These are phyloP conservation scores for Mormoops blainvillei DNA, from an alignment of 2,113 vertebrate genomes.

Conservation along the genomic window DNA sequence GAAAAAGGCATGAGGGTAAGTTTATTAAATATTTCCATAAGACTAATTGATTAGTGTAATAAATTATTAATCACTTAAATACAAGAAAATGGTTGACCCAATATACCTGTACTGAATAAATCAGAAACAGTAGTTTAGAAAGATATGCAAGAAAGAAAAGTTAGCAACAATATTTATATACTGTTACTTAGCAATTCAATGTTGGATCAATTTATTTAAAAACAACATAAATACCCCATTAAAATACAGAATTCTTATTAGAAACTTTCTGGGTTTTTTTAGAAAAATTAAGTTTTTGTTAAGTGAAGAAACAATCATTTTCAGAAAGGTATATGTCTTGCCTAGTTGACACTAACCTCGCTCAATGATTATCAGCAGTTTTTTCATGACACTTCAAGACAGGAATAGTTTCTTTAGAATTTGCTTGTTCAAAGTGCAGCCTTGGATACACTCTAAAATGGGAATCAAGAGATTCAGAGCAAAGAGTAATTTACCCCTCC, in stretches of 20 bases:
- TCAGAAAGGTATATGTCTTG: neutral
- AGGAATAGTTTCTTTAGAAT: slow-evolving; percentile 9
- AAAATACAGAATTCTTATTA: slow-evolving; percentile 17
- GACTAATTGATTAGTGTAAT: neutral
- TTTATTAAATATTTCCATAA: slow-evolving; percentile 1
- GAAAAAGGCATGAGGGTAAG: neutral
- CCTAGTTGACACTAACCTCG: neutral
- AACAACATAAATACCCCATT: slow-evolving; percentile 42
- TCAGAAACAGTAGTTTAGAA: slow-evolving; percentile 31
- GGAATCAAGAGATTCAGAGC: neutral
- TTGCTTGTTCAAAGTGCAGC: neutral
- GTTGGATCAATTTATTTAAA: neutral
- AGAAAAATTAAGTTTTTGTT: slow-evolving; percentile 40
- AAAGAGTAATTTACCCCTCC: neutral
- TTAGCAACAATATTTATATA: neutral
- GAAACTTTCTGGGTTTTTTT: neutral
- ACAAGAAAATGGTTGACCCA: neutral
- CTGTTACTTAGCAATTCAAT: neutral
- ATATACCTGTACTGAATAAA: neutral
- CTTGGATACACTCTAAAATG: neutral
- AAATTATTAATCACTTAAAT: slow-evolving; percentile 10
- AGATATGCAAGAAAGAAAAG: neutral
- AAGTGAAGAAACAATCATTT: neutral
- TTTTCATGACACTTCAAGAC: neutral
- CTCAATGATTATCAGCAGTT: neutral